A percentile compares a stretch with the other conserved stretches of the same genome.
Conservation (phyloP, 2,888 invertebrate genomes). For the Sesia apiformis region DNA sequence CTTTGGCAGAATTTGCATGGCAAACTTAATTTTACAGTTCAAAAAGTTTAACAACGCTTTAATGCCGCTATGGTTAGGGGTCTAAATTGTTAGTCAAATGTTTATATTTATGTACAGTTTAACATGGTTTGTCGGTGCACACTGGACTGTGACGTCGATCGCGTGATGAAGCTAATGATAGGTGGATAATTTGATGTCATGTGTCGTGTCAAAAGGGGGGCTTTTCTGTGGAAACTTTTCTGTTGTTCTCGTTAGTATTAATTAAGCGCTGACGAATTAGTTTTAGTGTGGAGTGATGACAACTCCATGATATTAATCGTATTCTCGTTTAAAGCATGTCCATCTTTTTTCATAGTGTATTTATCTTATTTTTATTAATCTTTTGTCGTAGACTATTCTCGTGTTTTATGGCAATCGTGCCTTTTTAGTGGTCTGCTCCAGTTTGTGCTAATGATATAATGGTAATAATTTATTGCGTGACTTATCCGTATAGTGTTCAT, state of each 20-base stretch:
- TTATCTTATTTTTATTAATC: too few relatives aligned
- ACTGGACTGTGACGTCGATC: conserved; percentile 20
- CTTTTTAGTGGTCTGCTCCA: too few relatives aligned
- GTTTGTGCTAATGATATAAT: too few relatives aligned
- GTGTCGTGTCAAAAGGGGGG: conserved; percentile 10
- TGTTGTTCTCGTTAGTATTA: background rate
- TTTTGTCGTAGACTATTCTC: too few relatives aligned
- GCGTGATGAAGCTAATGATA: conserved; percentile 54
- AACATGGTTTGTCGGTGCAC: background rate
- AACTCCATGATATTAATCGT: background rate
- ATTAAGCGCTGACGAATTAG: background rate
- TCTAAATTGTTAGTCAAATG: background rate
- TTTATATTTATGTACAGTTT: background rate
- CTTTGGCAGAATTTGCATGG: background rate
- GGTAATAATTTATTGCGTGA: too few relatives aligned
- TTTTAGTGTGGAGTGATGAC: background rate
- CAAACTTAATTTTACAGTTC: background rate
- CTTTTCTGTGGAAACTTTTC: conserved; percentile 1
- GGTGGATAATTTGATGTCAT: conserved; percentile 50
- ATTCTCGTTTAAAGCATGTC: too few relatives aligned
- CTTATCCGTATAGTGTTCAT: too few relatives aligned
- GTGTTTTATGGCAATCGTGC: too few relatives aligned
- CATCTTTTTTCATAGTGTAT: too few relatives aligned
- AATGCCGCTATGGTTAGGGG: background rate
- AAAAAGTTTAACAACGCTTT: background rate